Base-by-base conservation (phyloP, 2,797 vertebrate species). In the Pseudotriccus pelzelni region DNA sequence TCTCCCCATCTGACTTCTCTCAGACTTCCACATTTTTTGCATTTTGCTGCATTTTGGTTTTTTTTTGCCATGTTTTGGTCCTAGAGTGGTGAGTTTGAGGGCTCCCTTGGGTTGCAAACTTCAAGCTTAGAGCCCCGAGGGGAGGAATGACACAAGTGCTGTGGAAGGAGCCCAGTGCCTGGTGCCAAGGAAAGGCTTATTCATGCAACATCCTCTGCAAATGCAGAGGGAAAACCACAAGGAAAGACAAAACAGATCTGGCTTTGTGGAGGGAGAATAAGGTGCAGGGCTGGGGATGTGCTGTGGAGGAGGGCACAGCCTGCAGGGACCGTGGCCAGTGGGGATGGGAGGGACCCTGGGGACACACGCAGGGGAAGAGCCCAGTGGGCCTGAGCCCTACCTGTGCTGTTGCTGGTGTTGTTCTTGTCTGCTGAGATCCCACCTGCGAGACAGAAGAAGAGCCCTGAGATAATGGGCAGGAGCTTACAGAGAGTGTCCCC, bases 401-500 rank as follows among this genome's bases (percentile, higher is more conserved):
- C 95, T 97, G 77, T 64, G 80, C 27, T 58, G 75, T 5, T 89
- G 12, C 2, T 1, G 17, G 59, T 55, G 80, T 32, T 91, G 84
- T 49, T 80, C 21, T 18, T 10, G 2, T 59, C 28, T 59, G 59
- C 78, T 37, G 92, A 59, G 25, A 75, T 86, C 63, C 56, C 94
- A 93, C 92, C 97, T 97, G 86, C 43, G 87, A 91, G 58, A 94
- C 39, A 91, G 52, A 41, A 82, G 66, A 81, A 44, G 19, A 19
- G 6, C 8, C 10, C 30, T 87, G 74, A 84, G 59, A 3, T 1
- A 1, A 7, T 3, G 36, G 50, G 69, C 59, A 53, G 50, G 77
- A 78, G 32, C 43, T 53, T n/a, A 5, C 0, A 18, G 2, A 25
- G 80, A 50, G 17, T 43, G 66, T 41, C 43, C 58, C 39, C 37